Percentiles rank a stretch among this genome's conserved stretches.
Evolutionary conservation across 2,113 vertebrate species (phyloP).

Genomic region (Octodon degus): DNA sequence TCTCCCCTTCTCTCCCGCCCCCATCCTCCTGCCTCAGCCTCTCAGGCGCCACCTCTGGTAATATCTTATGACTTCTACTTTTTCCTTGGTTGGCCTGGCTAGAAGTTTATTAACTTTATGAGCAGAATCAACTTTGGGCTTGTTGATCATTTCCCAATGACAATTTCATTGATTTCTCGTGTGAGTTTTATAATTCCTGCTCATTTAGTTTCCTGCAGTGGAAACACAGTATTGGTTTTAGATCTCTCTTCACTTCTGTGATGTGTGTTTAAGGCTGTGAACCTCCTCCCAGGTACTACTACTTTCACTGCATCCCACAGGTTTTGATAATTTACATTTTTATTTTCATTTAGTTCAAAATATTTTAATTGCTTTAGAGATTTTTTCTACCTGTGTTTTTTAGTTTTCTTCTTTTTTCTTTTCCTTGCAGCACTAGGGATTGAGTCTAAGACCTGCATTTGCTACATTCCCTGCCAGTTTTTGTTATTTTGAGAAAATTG

Average conservation of each 20-base stretch:
- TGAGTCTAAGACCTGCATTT: not conserved
- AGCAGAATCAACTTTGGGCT: not conserved
- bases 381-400: not conserved
- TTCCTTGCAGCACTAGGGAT: not conserved
- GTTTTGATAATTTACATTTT: not conserved
- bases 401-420: not conserved
- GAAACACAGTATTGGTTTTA: not conserved
- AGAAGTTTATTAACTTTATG: not conserved
- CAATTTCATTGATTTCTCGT: not conserved
- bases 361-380: not conserved
- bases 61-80: not conserved
- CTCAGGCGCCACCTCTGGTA: not conserved
- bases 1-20: not conserved
- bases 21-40: not conserved
- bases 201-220: not conserved
- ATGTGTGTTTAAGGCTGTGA: not conserved
- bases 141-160: not conserved
- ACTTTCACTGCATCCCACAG: not conserved
- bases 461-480: not conserved
- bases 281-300: not conserved
- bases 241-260: not conserved
- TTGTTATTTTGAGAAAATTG: not conserved
- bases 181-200: not conserved
- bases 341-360: not conserved
- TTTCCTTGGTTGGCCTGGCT: not conserved